A percentile compares a stretch with the other conserved stretches of the same genome.
Evolutionary conservation across 2,113 vertebrate genomes (phyloP).

Genomic region (Panurus biarmicus): DNA sequence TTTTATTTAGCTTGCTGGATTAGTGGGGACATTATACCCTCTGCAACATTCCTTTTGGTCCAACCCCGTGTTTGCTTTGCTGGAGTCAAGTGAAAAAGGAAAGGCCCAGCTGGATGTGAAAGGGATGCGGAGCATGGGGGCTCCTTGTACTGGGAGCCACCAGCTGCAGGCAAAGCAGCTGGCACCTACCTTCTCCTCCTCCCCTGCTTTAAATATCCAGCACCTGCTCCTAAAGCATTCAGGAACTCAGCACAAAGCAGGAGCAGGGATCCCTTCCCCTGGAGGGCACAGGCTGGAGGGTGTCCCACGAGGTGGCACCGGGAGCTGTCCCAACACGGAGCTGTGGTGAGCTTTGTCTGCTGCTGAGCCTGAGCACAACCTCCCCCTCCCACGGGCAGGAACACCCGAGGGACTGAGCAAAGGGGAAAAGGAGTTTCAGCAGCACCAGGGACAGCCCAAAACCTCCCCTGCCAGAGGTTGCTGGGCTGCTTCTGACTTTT

Average conservation of each 20-base stretch:
- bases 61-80: not conserved
- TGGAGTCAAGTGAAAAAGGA: not conserved
- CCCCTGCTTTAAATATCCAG: not conserved
- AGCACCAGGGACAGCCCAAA: not conserved
- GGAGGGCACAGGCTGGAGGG: not conserved
- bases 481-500: not conserved
- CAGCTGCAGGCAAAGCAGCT: not conserved
- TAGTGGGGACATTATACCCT: not conserved
- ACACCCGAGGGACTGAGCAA: fast-evolving
- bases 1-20: not conserved
- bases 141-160: not conserved
- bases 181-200: not conserved
- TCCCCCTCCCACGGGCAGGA: not conserved
- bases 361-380: not conserved
- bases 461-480: fast-evolving
- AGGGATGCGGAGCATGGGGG: fast-evolving
- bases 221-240: not conserved
- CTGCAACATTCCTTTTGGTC: not conserved
- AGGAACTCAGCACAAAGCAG: not conserved
- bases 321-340: fast-evolving
- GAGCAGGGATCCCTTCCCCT: fast-evolving
- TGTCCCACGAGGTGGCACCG: fast-evolving
- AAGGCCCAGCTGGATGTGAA: not conserved
- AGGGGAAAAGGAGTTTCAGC: not conserved
- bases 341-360: not conserved